Conservation (phyloP, 1,140 invertebrate genomes). For the Formica selysi region DNA sequence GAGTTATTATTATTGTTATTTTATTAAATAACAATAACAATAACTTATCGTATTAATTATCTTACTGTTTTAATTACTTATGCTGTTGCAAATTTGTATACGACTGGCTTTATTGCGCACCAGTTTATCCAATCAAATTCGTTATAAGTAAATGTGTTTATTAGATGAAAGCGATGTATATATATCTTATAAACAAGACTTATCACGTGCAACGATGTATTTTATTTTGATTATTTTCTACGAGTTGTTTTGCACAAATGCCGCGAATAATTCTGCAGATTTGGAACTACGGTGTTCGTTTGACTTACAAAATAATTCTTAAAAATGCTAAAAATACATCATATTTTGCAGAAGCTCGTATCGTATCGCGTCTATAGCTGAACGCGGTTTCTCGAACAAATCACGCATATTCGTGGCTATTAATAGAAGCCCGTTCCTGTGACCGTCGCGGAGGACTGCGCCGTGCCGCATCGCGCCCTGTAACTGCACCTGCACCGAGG, state of each 20-base stretch:
- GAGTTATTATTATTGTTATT: too few relatives aligned
- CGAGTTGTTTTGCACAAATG: not conserved
- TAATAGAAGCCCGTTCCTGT: conserved; percentile 50
- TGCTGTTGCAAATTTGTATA: too few relatives aligned
- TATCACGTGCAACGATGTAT: not conserved
- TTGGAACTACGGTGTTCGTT: not conserved
- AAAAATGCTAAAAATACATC: not conserved
- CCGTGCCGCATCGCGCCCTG: conserved; percentile 34
- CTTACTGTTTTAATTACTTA: too few relatives aligned
- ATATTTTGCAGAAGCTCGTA: conserved; percentile 1
- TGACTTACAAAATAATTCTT: not conserved
- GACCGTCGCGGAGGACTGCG: conserved; percentile 29
- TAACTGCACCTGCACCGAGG: conserved; percentile 72
- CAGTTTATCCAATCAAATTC: too few relatives aligned
- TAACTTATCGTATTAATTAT: too few relatives aligned
- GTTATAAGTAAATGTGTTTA: too few relatives aligned
- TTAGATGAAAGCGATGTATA: not conserved
- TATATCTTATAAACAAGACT: not conserved
- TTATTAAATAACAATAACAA: too few relatives aligned
- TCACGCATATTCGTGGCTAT: conserved; percentile 52
- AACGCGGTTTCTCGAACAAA: conserved; percentile 56
- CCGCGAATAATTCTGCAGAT: not conserved
- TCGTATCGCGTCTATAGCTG: not conserved
- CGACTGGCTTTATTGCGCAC: too few relatives aligned
- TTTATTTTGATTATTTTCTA: not conserved